These are phyloP conservation scores for Itoplectis maculator DNA, from an alignment of 2,888 invertebrate genomes.

Conservation along the genomic window DNA sequence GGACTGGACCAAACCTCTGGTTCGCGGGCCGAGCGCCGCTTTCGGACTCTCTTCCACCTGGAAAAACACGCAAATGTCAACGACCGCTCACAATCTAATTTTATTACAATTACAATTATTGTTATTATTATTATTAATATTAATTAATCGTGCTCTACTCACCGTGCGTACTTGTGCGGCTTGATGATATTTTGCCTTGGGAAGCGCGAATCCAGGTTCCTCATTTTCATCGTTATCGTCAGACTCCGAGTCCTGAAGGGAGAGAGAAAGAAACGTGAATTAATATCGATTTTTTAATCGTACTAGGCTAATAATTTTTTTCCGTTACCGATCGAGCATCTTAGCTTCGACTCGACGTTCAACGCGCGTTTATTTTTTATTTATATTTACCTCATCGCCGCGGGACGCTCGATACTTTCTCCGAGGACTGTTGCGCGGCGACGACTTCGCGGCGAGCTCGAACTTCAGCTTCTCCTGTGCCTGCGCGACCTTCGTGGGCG, in stretches of 20 bases:
- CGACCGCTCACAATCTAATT: too few relatives aligned
- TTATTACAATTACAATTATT: too few relatives aligned
- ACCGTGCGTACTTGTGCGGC: constrained; percentile 73
- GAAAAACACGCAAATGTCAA: neutral
- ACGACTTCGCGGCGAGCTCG: constrained; percentile 66
- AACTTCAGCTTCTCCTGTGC: constrained; percentile 68
- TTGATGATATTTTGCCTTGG: constrained; percentile 74
- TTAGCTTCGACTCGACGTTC: too few relatives aligned
- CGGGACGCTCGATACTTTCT: neutral
- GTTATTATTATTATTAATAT: too few relatives aligned
- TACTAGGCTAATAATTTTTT: too few relatives aligned
- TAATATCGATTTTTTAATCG: neutral
- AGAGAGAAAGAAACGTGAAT: neutral
- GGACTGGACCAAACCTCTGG: constrained; percentile 71
- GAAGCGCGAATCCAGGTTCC: constrained; percentile 68
- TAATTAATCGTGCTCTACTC: too few relatives aligned
- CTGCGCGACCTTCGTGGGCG: constrained; percentile 67
- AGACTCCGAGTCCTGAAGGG: constrained; percentile 53
- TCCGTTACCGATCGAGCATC: too few relatives aligned
- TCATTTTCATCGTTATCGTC: constrained; percentile 64
- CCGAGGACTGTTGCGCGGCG: constrained; percentile 17
- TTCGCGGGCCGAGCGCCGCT: constrained; percentile 64
- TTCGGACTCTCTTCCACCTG: constrained; percentile 65
- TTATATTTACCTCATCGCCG: constrained; percentile 31
- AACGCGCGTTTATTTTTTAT: too few relatives aligned